Evolutionary conservation across 2,888 invertebrate genomes (phyloP), one percentile per base, ranked within the genome.

Genomic region (Formica aserva): DNA sequence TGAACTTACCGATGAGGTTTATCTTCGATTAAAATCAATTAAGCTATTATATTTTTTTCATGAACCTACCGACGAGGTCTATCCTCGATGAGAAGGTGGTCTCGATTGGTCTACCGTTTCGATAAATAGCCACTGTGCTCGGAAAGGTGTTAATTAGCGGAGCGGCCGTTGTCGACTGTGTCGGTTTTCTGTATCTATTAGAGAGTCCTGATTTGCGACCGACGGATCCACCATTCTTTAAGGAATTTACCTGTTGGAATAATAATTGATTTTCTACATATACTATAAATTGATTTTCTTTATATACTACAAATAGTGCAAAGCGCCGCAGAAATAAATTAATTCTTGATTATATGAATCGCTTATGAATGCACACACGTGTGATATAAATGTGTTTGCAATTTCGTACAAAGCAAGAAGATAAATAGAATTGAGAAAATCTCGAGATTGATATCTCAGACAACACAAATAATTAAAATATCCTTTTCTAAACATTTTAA

Each of bases 201-300:
- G 84, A 67, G 32, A 71, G 18, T 55, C 84, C 91, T 86, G 81
- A 67, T 55, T 88, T 85, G 87, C 90, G 77, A 85, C 13, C 26
- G 18, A 71, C 0, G 0, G 35, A 80, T 26, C 18, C 35, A 32
- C 9, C 2, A 76, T 86, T 91, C 86, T 90, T 93, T 86, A 89
- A 89, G 80, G 90, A 81, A 85, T 92, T 93, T 81, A 92, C 93
- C 94, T 94, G 91, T 92, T 92, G 82, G 72, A 85, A 66, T 81
- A 35, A 45, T n/a, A 48, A 74, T 78, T 60, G 9, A 63, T n/a
- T 45, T 45, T 15, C 8, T 35, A 35, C 35, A 35, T 35, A 15
- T 45, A 45, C 15, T 83, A 35, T 4, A 35, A 35, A 35, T 35
- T 35, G 6, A 35, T 35, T 35, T 35, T 35, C 6, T 35, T 4